Conservation (phyloP, 1,140 invertebrate genomes). For the Telenomus remus region DNA sequence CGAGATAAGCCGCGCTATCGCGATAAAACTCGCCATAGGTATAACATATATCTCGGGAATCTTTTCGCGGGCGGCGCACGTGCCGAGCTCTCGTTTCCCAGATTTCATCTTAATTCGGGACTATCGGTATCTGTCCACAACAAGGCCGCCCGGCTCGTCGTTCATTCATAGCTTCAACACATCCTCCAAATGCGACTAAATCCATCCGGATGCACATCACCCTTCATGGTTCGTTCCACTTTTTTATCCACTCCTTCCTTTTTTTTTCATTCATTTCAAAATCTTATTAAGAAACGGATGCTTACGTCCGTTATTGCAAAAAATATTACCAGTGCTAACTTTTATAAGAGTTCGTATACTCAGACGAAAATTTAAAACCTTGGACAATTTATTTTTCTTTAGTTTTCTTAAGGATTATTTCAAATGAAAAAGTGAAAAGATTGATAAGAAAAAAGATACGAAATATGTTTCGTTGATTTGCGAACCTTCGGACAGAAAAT, state of each 20-base stretch:
- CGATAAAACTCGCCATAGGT: slow-evolving; percentile 47
- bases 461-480: slow-evolving; percentile 19
- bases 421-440: background rate
- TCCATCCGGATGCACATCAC: no score
- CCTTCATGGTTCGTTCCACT: no score
- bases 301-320: background rate
- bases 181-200: no score
- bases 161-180: slow-evolving; percentile 1
- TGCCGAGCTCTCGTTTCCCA: slow-evolving; percentile 59
- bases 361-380: no score
- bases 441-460: background rate
- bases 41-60: slow-evolving; percentile 63
- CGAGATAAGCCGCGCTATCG: slow-evolving; percentile 69
- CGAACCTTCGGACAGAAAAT: slow-evolving; percentile 16
- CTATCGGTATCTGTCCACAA: slow-evolving; percentile 21
- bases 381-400: no score
- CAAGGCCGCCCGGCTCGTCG: background rate
- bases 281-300: no score
- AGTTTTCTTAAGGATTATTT: no score
- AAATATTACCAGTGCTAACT: no score
- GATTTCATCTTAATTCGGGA: slow-evolving; percentile 65
- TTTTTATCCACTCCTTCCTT: background rate
- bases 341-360: no score
- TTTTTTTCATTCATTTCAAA: background rate
- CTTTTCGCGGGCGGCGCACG: slow-evolving; percentile 63